A percentile compares a stretch with the other conserved stretches of the same genome.
Conservation (phyloP, 1,140 invertebrate genomes). For the Eciton burchellii region DNA sequence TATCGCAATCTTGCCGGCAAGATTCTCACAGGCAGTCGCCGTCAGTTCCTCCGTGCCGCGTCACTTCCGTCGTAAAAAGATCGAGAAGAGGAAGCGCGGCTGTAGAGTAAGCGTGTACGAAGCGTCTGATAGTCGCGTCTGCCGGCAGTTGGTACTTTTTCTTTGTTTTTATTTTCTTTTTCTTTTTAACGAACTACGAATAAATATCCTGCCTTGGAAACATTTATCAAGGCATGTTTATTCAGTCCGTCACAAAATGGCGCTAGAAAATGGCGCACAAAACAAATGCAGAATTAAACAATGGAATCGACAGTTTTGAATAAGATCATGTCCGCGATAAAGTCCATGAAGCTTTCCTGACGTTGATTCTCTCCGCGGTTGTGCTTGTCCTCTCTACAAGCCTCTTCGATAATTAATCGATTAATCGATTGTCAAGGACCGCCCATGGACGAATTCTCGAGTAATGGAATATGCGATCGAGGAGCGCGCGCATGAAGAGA, state of each 20-base stretch:
- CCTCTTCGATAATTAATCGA: background rate
- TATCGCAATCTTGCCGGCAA: slow-evolving; percentile 44
- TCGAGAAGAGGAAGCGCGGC: background rate
- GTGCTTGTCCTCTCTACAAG: background rate
- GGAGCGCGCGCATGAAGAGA: slow-evolving; percentile 6
- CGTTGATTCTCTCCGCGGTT: too few species aligned
- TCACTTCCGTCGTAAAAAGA: slow-evolving; percentile 39
- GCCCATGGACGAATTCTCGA: slow-evolving; percentile 5
- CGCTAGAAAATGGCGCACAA: background rate
- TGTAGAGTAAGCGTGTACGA: background rate
- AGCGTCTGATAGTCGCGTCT: background rate
- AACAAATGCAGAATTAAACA: background rate
- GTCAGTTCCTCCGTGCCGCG: slow-evolving; percentile 16
- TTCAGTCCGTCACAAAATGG: too few species aligned
- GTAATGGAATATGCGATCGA: background rate
- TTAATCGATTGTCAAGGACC: background rate
- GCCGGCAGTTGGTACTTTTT: too few species aligned
- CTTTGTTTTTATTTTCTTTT: too few species aligned
- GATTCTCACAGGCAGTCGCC: slow-evolving; percentile 47
- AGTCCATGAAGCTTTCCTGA: background rate
- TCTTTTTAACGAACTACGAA: too few species aligned
- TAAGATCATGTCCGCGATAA: background rate
- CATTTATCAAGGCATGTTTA: too few species aligned
- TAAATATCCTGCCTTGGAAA: too few species aligned
- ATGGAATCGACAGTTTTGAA: too few species aligned